Base-by-base conservation (phyloP, 2,797 vertebrate genomes). In the Adrianichthys oophorus region DNA sequence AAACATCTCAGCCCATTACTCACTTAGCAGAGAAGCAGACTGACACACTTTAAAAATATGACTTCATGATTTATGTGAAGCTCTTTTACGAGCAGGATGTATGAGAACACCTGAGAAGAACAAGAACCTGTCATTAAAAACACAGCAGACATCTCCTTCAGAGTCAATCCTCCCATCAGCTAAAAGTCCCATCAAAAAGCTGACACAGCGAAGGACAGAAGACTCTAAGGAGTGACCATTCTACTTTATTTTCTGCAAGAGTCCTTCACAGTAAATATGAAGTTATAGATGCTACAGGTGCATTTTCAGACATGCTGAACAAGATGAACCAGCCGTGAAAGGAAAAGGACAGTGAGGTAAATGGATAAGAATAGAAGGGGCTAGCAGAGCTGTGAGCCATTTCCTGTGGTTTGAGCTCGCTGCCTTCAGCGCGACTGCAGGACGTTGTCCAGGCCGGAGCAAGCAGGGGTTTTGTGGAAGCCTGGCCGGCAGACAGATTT, bases 391-490 rank as follows among this genome's bases (percentile, higher is more conserved):
- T 17, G 62, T 42, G 71, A 78, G 66, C 42, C 6, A 69, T 70
- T 84, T 86, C 82, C 83, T 76, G 80, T 64, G 32, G 67, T 55
- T 55, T 57, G 76, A 58, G 62, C 46, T 23, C 45, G 67, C 72
- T 75, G 68, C 69, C 73, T 74, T 69, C 71, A 70, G 14, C 51
- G 63, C 50, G 70, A 85, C 83, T 81, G 80, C 52, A 60, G 80
- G 78, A 89, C 78, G 85, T 65, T 86, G 82, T 90, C 76, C 86
- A 88, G 86, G 62, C 74, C 76, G 76, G 68, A 72, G 72, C 17
- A 47, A 64, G 48, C 65, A 48, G 65, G 19, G 78, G 78, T 75
- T 68, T 72, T 68, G 59, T 59, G 23, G 66, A 76, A 77, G 79
- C 78, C 77, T 52, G 60, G 66, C 68, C 78, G 62, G 70, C 72